A percentile compares a stretch with the other conserved stretches of the same genome.
phyloP scores from a whole-genome alignment of 2,797 vertebrate genomes.

The Monodelphis domestica region DNA sequence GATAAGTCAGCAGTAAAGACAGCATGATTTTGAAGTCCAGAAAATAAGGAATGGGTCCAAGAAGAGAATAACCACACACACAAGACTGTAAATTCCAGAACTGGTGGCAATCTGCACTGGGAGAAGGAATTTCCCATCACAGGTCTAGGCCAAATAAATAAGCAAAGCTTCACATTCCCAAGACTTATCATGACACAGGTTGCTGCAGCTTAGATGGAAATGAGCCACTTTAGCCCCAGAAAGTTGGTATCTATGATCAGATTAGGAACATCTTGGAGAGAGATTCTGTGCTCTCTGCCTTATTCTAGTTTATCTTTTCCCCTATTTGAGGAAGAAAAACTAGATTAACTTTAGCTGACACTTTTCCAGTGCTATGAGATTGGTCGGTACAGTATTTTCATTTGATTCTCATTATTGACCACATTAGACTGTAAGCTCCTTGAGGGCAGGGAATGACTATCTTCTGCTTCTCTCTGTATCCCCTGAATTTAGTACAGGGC shows the following conservation, averaged over 20 bases:
- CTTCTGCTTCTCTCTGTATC: neutral
- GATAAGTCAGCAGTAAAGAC: neutral
- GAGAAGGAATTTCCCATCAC: neutral
- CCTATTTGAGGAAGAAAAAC: neutral
- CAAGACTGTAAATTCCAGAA: neutral
- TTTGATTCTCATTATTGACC: neutral
- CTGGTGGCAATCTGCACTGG: neutral
- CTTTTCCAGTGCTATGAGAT: neutral
- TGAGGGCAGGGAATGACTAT: neutral
- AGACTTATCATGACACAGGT: neutral
- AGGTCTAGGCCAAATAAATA: neutral
- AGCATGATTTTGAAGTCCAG: neutral
- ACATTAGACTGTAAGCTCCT: neutral
- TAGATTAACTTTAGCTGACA: neutral
- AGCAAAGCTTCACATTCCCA: neutral
- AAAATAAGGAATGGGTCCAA: neutral
- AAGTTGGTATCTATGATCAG: neutral
- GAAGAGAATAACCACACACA: neutral
- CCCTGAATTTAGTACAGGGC: neutral
- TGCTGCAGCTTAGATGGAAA: neutral
- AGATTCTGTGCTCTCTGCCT: neutral
- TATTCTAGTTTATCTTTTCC: neutral
- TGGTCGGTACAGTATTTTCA: neutral
- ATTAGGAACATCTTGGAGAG: neutral
- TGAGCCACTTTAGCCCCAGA: neutral